Percentiles rank a stretch among this genome's conserved stretches.
Evolutionary conservation across 2,113 vertebrate genomes (phyloP).

Genomic region (Brachyistius frenatus): DNA sequence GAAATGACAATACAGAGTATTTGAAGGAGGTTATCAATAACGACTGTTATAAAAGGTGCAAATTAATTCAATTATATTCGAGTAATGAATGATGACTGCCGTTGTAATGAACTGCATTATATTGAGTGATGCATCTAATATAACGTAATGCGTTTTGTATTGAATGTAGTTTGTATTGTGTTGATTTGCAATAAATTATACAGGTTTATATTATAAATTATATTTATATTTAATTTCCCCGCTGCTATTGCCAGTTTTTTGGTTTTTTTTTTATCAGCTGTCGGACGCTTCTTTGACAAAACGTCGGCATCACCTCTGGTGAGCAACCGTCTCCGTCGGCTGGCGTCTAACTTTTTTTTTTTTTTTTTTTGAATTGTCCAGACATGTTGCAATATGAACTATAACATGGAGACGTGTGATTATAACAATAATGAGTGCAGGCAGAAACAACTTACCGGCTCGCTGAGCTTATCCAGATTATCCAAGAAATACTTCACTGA

Average conservation of each 20-base stretch:
- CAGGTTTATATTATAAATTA: too few relatives aligned
- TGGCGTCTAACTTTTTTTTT: neutral
- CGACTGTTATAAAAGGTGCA: too few relatives aligned
- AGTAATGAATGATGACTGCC: too few relatives aligned
- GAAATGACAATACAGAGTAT: too few relatives aligned
- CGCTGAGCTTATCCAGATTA: constrained; percentile 96
- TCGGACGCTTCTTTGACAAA: neutral
- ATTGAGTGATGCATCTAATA: too few relatives aligned
- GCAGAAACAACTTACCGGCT: constrained; percentile 88
- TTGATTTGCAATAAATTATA: too few relatives aligned
- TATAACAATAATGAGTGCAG: constrained; percentile 29
- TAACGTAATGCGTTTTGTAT: too few relatives aligned
- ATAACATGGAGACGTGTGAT: constrained; percentile 27
- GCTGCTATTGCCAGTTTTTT: neutral
- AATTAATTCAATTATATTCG: too few relatives aligned
- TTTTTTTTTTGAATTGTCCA: constrained; percentile 5
- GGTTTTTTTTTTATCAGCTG: fast-evolving
- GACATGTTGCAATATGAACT: constrained; percentile 36
- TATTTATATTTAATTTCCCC: too few relatives aligned
- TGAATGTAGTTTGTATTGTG: too few relatives aligned
- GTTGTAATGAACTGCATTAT: too few relatives aligned
- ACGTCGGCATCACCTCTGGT: neutral
- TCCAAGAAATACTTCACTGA: constrained; percentile 99
- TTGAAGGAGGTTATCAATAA: too few relatives aligned
- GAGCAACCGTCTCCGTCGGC: fast-evolving